Base-by-base conservation (phyloP, 1,140 invertebrate genomes). In the Heliconius eleuchia region DNA sequence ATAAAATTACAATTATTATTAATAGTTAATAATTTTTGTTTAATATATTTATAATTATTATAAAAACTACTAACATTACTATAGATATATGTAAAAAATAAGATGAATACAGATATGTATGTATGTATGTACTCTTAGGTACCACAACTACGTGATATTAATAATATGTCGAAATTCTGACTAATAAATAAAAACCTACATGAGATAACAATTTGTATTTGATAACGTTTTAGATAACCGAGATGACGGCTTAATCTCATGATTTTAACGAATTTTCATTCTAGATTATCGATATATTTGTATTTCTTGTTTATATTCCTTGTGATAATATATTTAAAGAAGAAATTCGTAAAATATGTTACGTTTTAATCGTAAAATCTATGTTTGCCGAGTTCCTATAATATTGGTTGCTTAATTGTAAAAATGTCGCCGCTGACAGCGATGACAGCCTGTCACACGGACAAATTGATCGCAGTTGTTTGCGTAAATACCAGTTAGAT, bases 321-420 rank as follows among this genome's bases (percentile, higher is more conserved):
- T 88, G 85, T 86, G 78, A 55, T 60, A 66, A 77, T 30, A 74
- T 34, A 60, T 74, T 78, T 89, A 92, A 87, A 81, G 87, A 78
- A 74, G 74, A 87, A 81, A 86, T 85, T 91, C 70, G 76, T 77
- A 83, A 74, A 70, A 77, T 71, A 52, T 39, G 42, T 73, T 76
- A 57, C 50, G 39, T 80, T 77, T 71, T 57, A 78, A 79, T 82
- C 72, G 71, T 66, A 79, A 78, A 73, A 77, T 79, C 46, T 86
- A 83, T 84, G 80, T 89, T 88, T 89, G 82, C 79, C 83, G 83
- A 88, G 91, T 87, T 88, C 90, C 79, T 86, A 84, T 83, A 89
- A 86, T 86, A 84, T 89, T 89, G 87, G 91, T 93, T 93, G 88
- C 88, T 93, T 94, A 94, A 94, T 94, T 94, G 92, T 94, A 92